Percentiles rank a stretch among this genome's conserved stretches.
Evolutionary conservation across 1,140 invertebrate genomes (phyloP).

Genomic region (Drosophila elegans): DNA sequence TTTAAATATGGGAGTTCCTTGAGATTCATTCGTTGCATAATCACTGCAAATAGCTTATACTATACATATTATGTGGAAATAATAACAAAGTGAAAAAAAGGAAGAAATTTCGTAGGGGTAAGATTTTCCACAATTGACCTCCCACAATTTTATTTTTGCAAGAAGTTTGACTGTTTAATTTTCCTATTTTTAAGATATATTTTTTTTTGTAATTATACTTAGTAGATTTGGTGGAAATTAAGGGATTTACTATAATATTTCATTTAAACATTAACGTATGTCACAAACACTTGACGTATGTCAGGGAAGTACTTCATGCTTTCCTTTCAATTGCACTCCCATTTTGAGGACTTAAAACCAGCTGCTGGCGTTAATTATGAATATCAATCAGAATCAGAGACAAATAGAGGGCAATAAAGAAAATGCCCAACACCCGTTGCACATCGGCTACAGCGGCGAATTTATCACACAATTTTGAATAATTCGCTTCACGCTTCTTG

Average conservation of each 20-base stretch:
- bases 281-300: slow-evolving; percentile 4
- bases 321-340: slow-evolving; percentile 20
- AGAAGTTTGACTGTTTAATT: no score
- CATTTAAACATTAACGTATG: no score
- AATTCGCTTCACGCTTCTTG: slow-evolving; percentile 58
- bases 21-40: slow-evolving; percentile 1
- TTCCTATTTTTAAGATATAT: no score
- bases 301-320: slow-evolving; percentile 13
- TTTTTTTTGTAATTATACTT: no score
- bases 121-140: no score
- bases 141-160: no score
- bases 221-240: no score
- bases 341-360: slow-evolving; percentile 3
- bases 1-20: not conserved
- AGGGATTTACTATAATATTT: no score
- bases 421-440: slow-evolving; percentile 41
- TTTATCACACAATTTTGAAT: slow-evolving; percentile 45
- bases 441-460: slow-evolving; percentile 19
- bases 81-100: no score
- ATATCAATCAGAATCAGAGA: slow-evolving; percentile 46
- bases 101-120: no score
- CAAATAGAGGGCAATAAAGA: slow-evolving; percentile 42
- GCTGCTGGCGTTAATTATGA: slow-evolving; percentile 38
- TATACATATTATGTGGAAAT: no score
- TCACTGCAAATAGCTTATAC: no score